These are phyloP conservation scores for Gymnoscopelus braueri DNA, from an alignment of 2,797 vertebrate species.

Conservation along the genomic window DNA sequence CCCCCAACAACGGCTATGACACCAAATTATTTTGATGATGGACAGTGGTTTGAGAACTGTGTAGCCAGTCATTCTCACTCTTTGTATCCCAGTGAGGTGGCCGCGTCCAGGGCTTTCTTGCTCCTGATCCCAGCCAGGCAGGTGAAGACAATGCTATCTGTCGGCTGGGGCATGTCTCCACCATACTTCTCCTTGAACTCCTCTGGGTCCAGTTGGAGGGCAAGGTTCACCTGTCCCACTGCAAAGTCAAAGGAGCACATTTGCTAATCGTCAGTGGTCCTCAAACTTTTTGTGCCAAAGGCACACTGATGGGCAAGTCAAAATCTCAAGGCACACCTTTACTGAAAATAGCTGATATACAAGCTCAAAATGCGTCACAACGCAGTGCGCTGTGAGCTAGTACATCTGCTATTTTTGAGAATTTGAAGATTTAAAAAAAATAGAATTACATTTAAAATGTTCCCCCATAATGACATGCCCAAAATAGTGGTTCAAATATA, in stretches of 20 bases:
- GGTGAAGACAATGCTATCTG: constrained; percentile 87
- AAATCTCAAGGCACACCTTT: too few species aligned
- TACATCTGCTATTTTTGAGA: too few species aligned
- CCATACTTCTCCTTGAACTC: constrained; percentile 89
- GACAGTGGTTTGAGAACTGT: not conserved
- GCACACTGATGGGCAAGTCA: too few species aligned
- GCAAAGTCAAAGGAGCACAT: constrained; percentile 34
- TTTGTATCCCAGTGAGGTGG: constrained; percentile 87
- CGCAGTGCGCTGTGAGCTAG: too few species aligned
- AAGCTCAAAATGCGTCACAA: too few species aligned
- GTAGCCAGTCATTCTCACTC: constrained; percentile 77
- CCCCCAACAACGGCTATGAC: not conserved
- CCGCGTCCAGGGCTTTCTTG: constrained; percentile 82
- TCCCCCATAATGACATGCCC: too few species aligned
- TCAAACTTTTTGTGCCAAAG: too few species aligned
- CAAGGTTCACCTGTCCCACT: constrained; percentile 88
- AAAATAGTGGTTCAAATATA: too few species aligned
- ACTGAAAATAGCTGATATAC: too few species aligned
- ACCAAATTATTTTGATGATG: constrained; percentile 9
- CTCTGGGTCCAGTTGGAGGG: constrained; percentile 84
- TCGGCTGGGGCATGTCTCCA: constrained; percentile 84
- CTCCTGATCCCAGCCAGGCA: constrained; percentile 91
- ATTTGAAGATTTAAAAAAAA: too few species aligned
- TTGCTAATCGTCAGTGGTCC: not conserved
- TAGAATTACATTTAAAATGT: too few species aligned